Percentiles rank a stretch among this genome's conserved stretches.
phyloP scores from a whole-genome alignment of 1,140 invertebrate genomes.

The Zelostemma sp. region DNA sequence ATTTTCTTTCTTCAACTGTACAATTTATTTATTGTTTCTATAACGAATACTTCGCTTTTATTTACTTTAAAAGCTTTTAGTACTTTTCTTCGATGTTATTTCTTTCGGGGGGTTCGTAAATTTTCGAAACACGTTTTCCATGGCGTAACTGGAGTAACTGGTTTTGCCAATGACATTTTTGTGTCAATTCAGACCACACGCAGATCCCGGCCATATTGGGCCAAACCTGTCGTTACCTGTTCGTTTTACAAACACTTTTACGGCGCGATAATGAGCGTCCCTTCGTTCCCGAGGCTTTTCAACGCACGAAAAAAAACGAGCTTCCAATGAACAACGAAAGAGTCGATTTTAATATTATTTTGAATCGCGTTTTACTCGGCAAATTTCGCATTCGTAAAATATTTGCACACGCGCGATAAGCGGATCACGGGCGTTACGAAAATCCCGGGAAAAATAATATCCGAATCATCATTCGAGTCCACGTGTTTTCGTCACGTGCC shows the following conservation, averaged over 20 bases:
- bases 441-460: neutral
- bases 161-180: slow-evolving; percentile 50
- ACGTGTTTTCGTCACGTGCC: neutral
- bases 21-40: too few species aligned
- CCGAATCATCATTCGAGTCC: neutral
- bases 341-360: neutral
- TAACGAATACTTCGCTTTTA: too few species aligned
- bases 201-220: slow-evolving; percentile 46
- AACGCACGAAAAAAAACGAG: too few species aligned
- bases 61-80: too few species aligned
- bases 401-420: neutral
- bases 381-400: neutral
- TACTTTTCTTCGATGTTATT: too few species aligned
- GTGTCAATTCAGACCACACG: slow-evolving; percentile 47
- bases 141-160: slow-evolving; percentile 50
- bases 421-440: neutral
- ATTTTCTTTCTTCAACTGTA: too few species aligned
- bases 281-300: neutral
- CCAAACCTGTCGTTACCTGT: slow-evolving; percentile 43
- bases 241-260: slow-evolving; percentile 1
- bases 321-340: neutral
- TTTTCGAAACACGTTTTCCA: too few species aligned
- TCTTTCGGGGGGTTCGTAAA: too few species aligned
- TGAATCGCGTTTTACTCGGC: too few species aligned
- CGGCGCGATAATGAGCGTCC: neutral